Percentiles rank a stretch among this genome's conserved stretches.
Evolutionary conservation across 2,113 vertebrate species (phyloP).

Genomic region (Oreochromis aureus): DNA sequence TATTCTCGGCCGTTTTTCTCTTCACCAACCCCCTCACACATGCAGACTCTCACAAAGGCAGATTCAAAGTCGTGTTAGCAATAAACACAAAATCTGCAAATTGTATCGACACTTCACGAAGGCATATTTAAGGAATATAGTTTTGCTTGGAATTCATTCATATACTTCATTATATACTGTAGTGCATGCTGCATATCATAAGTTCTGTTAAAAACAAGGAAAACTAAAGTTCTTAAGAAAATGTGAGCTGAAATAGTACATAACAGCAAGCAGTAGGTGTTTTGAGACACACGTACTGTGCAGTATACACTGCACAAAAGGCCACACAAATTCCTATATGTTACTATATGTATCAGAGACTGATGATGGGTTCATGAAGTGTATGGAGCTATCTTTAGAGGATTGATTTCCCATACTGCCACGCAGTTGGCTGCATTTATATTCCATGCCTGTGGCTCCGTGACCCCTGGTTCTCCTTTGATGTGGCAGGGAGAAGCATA

Average conservation of each 20-base stretch:
- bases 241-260: not conserved
- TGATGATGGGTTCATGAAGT: constrained; percentile 70
- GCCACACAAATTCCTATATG: constrained; percentile 41
- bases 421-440: constrained; percentile 88
- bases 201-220: not conserved
- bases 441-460: constrained; percentile 84
- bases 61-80: not conserved
- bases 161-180: not conserved
- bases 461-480: constrained; percentile 98
- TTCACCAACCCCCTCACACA: not conserved
- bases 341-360: constrained; percentile 63
- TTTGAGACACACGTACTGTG: not conserved
- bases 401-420: constrained; percentile 80
- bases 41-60: not conserved
- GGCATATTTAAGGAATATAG: not conserved
- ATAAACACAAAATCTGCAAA: not conserved
- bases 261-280: not conserved
- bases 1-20: constrained; percentile 14
- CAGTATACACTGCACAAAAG: constrained; percentile 24
- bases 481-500: constrained; percentile 88
- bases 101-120: not conserved
- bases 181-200: not conserved
- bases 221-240: not conserved
- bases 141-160: not conserved
- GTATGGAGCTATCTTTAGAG: constrained; percentile 78